Base-by-base conservation (phyloP, 1,140 invertebrate genomes). In the Dreissena rostriformis region DNA sequence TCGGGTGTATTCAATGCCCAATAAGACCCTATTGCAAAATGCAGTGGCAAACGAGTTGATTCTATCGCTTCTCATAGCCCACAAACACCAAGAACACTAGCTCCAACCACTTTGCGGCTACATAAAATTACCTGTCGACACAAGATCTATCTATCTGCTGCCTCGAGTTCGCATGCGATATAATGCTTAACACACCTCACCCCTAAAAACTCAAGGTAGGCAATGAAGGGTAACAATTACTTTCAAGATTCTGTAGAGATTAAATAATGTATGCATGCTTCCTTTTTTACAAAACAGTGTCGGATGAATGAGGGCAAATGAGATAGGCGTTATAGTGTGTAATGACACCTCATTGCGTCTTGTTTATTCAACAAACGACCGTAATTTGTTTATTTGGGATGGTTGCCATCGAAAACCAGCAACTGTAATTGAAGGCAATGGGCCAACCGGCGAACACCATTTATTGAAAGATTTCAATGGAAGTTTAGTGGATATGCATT, bases 141-240 rank as follows among this genome's bases (percentile, higher is more conserved):
- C 17, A 61, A 61, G 17, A 79, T 66, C 68, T 79, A 79, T 79
- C 65, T 70, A n/a, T 39, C 39, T 39, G 39, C 22, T 53, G 52
- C 51, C 55, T 79, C 29, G 77, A 79, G n/a, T 26, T 52, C 17
- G 49, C 70, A 55, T 70, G 53, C 39, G 66, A 77, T 79, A 26
- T 67, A 79, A 55, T 19, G 65, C n/a, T 51, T 66, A 29, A 79
- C 2, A 65, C 57, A 65, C 53, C 77, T 57, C n/a, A n/a, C n/a
- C n/a, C n/a, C n/a, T 22, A 79, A 19, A 17, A 55, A 49, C 28
- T 39, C 4, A 39, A 49, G 57, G 57, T 63, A 76, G 65, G 29
- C 65, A 76, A 76, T 61, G 74, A 76, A 61, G 24, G 8, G 66
- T 79, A 70, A 24, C 70, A 79, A 29, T 67, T 29, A 79, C 70